Evolutionary conservation across 2,888 invertebrate species (phyloP).

Genomic region (Drosophila parthenogenetica): DNA sequence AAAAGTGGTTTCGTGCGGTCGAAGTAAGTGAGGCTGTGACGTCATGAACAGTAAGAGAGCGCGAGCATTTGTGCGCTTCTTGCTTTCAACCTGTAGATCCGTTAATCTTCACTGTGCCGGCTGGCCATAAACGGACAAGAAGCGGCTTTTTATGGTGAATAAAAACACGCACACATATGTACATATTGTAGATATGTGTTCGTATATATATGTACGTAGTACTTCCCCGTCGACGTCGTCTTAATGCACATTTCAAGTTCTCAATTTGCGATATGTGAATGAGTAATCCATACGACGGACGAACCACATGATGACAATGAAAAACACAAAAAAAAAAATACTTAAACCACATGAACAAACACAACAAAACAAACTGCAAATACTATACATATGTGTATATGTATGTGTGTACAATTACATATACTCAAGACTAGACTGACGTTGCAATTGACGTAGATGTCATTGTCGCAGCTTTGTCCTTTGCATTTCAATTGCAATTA

Average conservation of each 20-base stretch:
- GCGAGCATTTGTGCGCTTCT: not conserved
- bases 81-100: slow-evolving; percentile 25
- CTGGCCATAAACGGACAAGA: slow-evolving; percentile 57
- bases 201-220: slow-evolving; percentile 20
- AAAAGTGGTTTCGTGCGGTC: no score
- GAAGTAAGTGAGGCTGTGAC: slow-evolving; percentile 22
- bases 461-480: slow-evolving; percentile 18
- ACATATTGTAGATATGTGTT: slow-evolving; percentile 8
- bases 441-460: slow-evolving; percentile 18
- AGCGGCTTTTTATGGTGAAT: slow-evolving; percentile 41
- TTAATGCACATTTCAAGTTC: slow-evolving; percentile 56
- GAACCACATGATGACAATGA: slow-evolving; percentile 66
- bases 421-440: slow-evolving; percentile 26
- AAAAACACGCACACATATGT: not conserved
- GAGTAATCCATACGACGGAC: slow-evolving; percentile 53
- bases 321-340: slow-evolving; percentile 32
- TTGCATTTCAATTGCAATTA: slow-evolving; percentile 59
- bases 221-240: slow-evolving; percentile 51
- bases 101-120: slow-evolving; percentile 42
- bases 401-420: no score
- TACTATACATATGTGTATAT: slow-evolving; percentile 5
- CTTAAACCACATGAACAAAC: slow-evolving; percentile 59
- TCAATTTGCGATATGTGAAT: slow-evolving; percentile 26
- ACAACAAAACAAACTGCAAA: slow-evolving; percentile 27
- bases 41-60: slow-evolving; percentile 17